These are phyloP conservation scores for Coptodon bakossiorum DNA, from an alignment of 2,113 vertebrate species.

Conservation along the genomic window DNA sequence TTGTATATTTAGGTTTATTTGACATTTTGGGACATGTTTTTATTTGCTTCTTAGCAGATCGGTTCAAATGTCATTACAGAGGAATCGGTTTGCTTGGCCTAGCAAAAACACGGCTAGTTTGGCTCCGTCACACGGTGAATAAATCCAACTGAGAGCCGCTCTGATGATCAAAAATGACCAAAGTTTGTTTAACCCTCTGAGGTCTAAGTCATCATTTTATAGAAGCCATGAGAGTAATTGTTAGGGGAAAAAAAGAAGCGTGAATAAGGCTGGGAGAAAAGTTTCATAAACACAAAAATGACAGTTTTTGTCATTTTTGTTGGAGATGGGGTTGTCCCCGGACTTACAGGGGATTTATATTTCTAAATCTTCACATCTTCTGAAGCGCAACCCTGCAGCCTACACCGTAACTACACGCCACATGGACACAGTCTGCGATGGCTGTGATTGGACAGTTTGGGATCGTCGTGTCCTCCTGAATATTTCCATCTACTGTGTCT, in stretches of 20 bases:
- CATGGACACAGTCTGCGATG: neutral
- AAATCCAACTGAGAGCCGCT: neutral
- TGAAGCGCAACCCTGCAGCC: neutral
- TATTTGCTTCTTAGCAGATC: neutral
- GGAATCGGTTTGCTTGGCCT: neutral
- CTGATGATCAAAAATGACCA: neutral
- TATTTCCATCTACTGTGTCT: neutral
- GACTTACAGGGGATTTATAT: neutral
- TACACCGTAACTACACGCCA: neutral
- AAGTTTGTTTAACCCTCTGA: neutral
- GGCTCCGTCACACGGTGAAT: neutral
- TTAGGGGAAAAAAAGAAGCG: fast-evolving
- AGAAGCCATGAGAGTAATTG: neutral
- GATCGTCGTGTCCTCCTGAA: neutral
- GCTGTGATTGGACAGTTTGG: neutral
- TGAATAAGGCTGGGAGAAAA: neutral
- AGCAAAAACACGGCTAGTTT: neutral
- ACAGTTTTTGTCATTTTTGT: neutral
- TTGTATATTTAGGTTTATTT: neutral
- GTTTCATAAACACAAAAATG: neutral
- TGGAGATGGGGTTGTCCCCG: neutral
- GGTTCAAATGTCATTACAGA: neutral
- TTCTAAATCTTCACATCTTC: neutral
- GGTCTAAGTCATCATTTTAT: neutral
- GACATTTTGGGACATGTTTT: neutral